phyloP scores from a whole-genome alignment of 2,797 vertebrate species.

The Chelon labrosus region DNA sequence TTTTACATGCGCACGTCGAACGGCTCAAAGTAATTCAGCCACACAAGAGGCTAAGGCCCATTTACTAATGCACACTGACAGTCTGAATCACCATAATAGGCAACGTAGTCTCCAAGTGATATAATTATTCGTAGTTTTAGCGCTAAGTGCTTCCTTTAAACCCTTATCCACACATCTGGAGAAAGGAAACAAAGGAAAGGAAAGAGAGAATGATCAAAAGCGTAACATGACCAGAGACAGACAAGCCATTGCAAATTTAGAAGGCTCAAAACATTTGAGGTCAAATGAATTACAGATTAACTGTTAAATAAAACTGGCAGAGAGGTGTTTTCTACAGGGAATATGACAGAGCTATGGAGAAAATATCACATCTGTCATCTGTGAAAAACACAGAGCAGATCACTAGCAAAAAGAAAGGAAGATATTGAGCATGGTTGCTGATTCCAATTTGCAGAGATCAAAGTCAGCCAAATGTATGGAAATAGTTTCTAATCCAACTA shows the following conservation, averaged over 20 bases:
- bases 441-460: constrained; percentile 64
- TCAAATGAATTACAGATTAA: constrained; percentile 47
- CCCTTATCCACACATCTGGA: constrained; percentile 58
- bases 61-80: constrained; percentile 73
- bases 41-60: constrained; percentile 60
- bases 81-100: constrained; percentile 72
- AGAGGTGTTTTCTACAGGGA: constrained; percentile 1
- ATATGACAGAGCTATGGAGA: not conserved
- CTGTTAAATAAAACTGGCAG: constrained; percentile 14
- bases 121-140: constrained; percentile 72
- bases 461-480: constrained; percentile 68
- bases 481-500: constrained; percentile 64
- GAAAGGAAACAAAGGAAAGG: constrained; percentile 19
- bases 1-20: constrained; percentile 43
- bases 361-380: constrained; percentile 40
- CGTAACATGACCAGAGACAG: constrained; percentile 29
- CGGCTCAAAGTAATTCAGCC: constrained; percentile 57
- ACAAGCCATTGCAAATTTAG: constrained; percentile 11
- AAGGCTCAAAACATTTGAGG: constrained; percentile 38
- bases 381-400: constrained; percentile 44
- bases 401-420: constrained; percentile 31
- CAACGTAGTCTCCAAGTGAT: constrained; percentile 72
- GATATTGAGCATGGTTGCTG: constrained; percentile 14
- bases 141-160: constrained; percentile 75
- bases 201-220: constrained; percentile 31